phyloP scores from a whole-genome alignment of 2,797 vertebrate species.

The Chaenodraco wilsoni region DNA sequence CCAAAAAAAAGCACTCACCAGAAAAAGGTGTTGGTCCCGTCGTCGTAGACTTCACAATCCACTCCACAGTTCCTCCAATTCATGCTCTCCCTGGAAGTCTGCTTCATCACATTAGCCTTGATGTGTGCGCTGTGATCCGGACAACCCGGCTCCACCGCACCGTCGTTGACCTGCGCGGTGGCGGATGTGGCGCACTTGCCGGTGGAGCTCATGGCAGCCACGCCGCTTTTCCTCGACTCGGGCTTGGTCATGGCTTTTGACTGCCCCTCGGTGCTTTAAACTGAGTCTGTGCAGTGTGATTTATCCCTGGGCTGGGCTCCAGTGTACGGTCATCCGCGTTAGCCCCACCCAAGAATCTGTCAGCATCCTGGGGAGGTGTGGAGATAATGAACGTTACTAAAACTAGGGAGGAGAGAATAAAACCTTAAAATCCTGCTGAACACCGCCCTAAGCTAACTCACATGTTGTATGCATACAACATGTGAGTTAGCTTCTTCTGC shows the following conservation, averaged over 20 bases:
- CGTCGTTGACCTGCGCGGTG: slow-evolving; percentile 71
- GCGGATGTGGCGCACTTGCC: slow-evolving; percentile 54
- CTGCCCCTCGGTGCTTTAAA: not conserved
- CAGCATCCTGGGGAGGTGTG: slow-evolving; percentile 68
- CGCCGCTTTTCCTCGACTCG: slow-evolving; percentile 75
- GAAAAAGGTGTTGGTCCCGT: slow-evolving; percentile 98
- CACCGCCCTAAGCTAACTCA: not conserved
- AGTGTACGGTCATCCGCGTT: slow-evolving; percentile 57
- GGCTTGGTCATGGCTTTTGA: slow-evolving; percentile 78
- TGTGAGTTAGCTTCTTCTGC: not conserved
- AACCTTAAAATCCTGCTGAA: slow-evolving; percentile 7
- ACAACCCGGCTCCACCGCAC: slow-evolving; percentile 53
- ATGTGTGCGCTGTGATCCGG: slow-evolving; percentile 39
- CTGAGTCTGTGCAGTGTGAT: slow-evolving; percentile 12
- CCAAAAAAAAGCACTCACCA: slow-evolving; percentile 86
- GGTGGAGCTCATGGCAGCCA: slow-evolving; percentile 33
- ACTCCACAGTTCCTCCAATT: slow-evolving; percentile 81
- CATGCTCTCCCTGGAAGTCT: slow-evolving; percentile 72
- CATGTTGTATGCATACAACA: not conserved
- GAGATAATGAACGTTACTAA: slow-evolving; percentile 33
- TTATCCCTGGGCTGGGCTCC: slow-evolving; percentile 50
- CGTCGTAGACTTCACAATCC: slow-evolving; percentile 94
- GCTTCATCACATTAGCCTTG: slow-evolving; percentile 70
- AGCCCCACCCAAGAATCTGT: slow-evolving; percentile 69
- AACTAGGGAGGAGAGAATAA: slow-evolving; percentile 19